Conservation (phyloP, 2,797 vertebrate species). For the Poecile montanus region DNA sequence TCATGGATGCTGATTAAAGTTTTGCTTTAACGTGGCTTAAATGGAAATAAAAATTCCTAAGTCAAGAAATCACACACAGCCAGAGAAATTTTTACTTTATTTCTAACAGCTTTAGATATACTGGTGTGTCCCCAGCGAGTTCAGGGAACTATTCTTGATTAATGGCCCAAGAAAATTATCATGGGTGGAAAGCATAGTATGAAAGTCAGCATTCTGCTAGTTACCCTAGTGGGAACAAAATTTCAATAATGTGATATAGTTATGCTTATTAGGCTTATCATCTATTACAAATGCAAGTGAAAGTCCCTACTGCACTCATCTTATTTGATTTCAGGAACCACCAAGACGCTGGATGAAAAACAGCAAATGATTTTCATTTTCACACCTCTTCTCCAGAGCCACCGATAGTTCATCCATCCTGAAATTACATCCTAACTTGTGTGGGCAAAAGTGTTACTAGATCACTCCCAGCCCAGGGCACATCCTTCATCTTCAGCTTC, state of each 20-base stretch:
- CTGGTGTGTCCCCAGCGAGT: not conserved
- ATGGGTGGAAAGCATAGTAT: not conserved
- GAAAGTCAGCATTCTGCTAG: not conserved
- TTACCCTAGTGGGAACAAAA: not conserved
- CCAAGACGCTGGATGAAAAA: not conserved
- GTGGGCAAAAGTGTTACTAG: not conserved
- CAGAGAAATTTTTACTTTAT: not conserved
- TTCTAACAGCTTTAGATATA: not conserved
- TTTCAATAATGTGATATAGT: not conserved
- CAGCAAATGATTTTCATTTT: not conserved
- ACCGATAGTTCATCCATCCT: not conserved
- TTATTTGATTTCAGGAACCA: not conserved
- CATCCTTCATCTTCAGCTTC: rapidly evolving
- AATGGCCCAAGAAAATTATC: not conserved
- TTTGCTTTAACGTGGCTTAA: not conserved
- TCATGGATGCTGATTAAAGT: not conserved
- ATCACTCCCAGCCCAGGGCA: not conserved
- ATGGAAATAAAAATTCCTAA: not conserved
- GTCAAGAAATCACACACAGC: not conserved
- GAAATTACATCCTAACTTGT: not conserved
- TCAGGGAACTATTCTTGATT: not conserved
- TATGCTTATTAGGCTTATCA: not conserved
- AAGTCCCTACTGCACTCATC: not conserved
- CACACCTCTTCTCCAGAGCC: not conserved
- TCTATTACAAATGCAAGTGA: not conserved